Conservation (phyloP, 2,113 vertebrate species). For the Gallinago paraguaiae region DNA sequence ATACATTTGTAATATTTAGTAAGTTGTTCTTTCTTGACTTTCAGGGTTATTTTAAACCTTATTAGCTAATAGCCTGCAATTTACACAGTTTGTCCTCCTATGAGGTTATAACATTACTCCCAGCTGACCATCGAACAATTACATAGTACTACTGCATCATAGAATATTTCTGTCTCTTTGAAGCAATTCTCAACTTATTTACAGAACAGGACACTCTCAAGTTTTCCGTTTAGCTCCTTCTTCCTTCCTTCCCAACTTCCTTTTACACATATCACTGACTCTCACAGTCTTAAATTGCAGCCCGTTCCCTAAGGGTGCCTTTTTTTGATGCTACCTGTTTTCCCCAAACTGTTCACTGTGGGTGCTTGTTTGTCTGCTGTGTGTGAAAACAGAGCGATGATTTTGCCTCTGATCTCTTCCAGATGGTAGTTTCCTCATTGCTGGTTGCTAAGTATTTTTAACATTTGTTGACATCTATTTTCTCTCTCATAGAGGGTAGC, state of each 20-base stretch:
- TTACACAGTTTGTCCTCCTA: background rate
- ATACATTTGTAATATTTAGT: background rate
- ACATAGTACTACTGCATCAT: background rate
- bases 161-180: background rate
- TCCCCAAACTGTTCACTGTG: background rate
- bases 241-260: background rate
- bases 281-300: background rate
- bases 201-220: background rate
- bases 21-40: background rate
- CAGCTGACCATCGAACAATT: background rate
- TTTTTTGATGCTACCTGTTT: background rate
- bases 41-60: background rate
- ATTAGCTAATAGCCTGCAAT: background rate
- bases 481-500: background rate
- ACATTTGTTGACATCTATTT: background rate
- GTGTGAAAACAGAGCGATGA: background rate
- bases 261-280: fast-evolving
- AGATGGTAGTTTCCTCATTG: constrained; percentile 21
- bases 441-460: background rate
- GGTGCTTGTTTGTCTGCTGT: background rate
- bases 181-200: background rate
- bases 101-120: background rate
- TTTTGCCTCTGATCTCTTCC: constrained; percentile 32
- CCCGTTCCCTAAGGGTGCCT: background rate
- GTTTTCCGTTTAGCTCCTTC: background rate